Evolutionary conservation across 2,888 invertebrate genomes (phyloP).

Genomic region (Tryphoninae sp.): DNA sequence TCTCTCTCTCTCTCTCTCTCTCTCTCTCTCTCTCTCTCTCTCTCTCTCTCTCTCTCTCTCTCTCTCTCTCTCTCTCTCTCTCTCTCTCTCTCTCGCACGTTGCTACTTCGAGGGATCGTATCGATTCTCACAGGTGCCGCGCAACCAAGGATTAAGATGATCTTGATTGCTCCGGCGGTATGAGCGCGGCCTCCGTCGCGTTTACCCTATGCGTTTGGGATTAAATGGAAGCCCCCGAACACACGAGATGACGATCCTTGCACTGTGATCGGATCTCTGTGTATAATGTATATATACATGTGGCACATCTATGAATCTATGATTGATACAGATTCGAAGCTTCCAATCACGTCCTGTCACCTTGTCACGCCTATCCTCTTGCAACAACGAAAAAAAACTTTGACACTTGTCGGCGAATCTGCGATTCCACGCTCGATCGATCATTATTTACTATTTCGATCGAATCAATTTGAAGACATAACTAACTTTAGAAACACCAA

Average conservation of each 20-base stretch:
- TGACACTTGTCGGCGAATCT: background rate
- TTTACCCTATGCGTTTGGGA: constrained; percentile 22
- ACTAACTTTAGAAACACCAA: no score
- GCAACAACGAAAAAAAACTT: background rate
- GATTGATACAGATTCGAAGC: constrained; percentile 18
- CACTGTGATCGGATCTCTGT: constrained; percentile 34
- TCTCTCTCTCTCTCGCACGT: background rate
- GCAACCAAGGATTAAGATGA: constrained; percentile 33
- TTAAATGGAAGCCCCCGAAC: constrained; percentile 36
- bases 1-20: no score
- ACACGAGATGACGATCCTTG: constrained; percentile 14
- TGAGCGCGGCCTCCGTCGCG: background rate
- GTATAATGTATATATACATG: constrained; percentile 3
- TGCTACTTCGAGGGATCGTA: constrained; percentile 7
- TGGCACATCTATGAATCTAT: background rate
- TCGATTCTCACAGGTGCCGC: constrained; percentile 32
- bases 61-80: background rate
- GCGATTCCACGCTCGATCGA: no score
- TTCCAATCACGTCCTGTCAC: background rate
- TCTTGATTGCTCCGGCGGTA: constrained; percentile 19
- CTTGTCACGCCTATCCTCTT: background rate
- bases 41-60: background rate
- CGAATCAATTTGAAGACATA: no score
- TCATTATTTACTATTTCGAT: no score
- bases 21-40: no score